Base-by-base conservation (phyloP, 2,888 invertebrate species). In the Amiota mariae region DNA sequence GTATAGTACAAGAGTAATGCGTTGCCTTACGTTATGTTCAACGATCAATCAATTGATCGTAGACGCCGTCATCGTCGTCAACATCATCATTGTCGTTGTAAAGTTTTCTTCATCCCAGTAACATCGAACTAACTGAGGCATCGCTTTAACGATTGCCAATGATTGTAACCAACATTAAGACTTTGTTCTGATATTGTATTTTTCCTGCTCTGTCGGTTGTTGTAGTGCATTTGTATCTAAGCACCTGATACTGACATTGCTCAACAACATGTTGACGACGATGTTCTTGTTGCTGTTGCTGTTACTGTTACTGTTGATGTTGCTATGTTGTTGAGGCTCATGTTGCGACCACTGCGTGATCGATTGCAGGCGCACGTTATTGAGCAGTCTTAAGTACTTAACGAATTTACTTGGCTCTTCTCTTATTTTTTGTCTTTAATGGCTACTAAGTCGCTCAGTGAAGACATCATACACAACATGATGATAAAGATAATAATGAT, bases 21-120 rank as follows among this genome's bases (percentile, higher is more conserved):
- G 75, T 79, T 78, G 78, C 78, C 76, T 79, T 76, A 75, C 74
- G 77, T 81, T 81, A 84, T 84, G 80, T 81, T 75, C 77, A 77
- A 79, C 81, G 82, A 85, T 85, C 85, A 85, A 85, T 85, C 85
- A 85, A 82, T 79, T 80, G 71, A 71, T 74, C 72, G 67, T 68
- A n/a, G 63, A 36, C 36, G 63, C 61, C 20, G 59, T 20, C 46
- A 24, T 71, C 70, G 68, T 61, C 68, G 6, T 36, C 36, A 36
- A 6, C 36, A 36, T 36, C 36, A 36, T 36, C 36, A 36, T 36
- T 0, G 8, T 36, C 36, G 36, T 36, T 36, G 36, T 36, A 36
- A 6, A 36, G 36, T 36, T 36, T 2, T 36, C 36, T 36, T 36
- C 36, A 6, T 36, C 36, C 6, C 36, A 36, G 36, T 36, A 36